Conservation (phyloP, 1,140 invertebrate genomes). For the Lordiphosa mommai region DNA sequence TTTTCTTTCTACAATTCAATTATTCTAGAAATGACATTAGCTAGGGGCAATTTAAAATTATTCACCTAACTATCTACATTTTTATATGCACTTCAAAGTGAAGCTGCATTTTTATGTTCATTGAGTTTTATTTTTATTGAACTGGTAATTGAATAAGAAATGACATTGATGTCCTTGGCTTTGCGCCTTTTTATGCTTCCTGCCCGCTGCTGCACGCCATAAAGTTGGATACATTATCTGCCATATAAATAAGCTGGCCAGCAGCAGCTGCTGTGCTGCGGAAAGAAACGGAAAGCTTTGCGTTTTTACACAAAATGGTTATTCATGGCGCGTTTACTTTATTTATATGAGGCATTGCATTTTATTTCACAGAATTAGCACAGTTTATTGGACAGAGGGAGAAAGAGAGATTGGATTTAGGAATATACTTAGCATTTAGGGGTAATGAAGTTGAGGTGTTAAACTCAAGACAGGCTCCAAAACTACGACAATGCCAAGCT, state of each 20-base stretch:
- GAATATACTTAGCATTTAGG: too few species aligned
- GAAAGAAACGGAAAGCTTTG: too few species aligned
- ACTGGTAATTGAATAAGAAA: constrained; percentile 73
- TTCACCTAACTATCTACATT: neutral
- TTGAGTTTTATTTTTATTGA: constrained; percentile 74
- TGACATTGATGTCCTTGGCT: constrained; percentile 60
- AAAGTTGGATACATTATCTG: constrained; percentile 49
- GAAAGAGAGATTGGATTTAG: too few species aligned
- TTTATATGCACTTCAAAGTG: neutral
- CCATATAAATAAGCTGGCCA: constrained; percentile 43
- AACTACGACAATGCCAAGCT: too few species aligned
- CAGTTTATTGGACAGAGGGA: constrained; percentile 8
- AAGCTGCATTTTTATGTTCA: constrained; percentile 45
- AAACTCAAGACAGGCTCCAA: too few species aligned
- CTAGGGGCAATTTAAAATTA: constrained; percentile 28
- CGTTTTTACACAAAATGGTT: constrained; percentile 47
- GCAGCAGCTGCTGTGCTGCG: constrained; percentile 15
- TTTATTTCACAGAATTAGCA: constrained; percentile 36
- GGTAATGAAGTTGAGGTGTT: too few species aligned
- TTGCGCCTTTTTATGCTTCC: constrained; percentile 51
- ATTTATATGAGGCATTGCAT: constrained; percentile 45
- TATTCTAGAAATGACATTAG: constrained; percentile 34
- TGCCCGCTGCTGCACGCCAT: constrained; percentile 28
- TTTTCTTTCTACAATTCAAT: constrained; percentile 57
- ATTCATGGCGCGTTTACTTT: constrained; percentile 45